phyloP scores from a whole-genome alignment of 2,797 vertebrate genomes.

The Coilia nasus region DNA sequence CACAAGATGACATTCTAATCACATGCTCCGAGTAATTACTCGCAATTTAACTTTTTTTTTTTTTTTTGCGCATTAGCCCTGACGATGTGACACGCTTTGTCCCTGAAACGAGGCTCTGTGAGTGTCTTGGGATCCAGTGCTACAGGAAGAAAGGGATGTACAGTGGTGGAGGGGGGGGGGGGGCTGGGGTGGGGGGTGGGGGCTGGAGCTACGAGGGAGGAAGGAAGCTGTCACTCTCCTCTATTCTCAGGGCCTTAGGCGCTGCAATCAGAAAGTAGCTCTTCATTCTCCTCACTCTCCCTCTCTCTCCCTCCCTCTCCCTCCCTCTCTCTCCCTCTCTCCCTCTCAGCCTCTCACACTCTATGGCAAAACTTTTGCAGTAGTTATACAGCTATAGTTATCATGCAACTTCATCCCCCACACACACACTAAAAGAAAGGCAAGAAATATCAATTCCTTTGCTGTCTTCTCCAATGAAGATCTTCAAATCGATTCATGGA shows the following conservation, averaged over 20 bases:
- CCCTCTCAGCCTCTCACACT: not conserved
- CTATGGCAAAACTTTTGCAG: not conserved
- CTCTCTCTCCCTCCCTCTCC: not conserved
- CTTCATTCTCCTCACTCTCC: constrained; percentile 54
- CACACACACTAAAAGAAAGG: constrained; percentile 48
- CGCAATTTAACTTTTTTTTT: constrained; percentile 66
- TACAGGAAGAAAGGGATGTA: constrained; percentile 4
- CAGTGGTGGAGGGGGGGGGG: constrained; percentile 26
- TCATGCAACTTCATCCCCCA: too few species aligned
- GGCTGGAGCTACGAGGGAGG: not conserved
- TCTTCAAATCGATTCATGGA: not conserved
- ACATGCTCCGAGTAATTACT: constrained; percentile 77
- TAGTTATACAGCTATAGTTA: not conserved
- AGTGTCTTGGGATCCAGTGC: constrained; percentile 54
- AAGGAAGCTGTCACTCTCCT: constrained; percentile 52
- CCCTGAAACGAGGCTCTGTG: constrained; percentile 64
- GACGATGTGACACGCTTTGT: constrained; percentile 60
- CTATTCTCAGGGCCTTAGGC: constrained; percentile 57
- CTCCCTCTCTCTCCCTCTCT: not conserved
- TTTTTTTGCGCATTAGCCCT: constrained; percentile 35
- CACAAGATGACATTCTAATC: constrained; percentile 79
- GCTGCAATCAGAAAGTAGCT: constrained; percentile 55
- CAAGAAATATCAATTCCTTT: too few species aligned
- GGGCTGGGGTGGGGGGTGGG: constrained; percentile 14
- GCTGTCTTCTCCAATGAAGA: not conserved